Evolutionary conservation across 2,113 vertebrate genomes (phyloP).

Genomic region (Neogobius melanostomus): DNA sequence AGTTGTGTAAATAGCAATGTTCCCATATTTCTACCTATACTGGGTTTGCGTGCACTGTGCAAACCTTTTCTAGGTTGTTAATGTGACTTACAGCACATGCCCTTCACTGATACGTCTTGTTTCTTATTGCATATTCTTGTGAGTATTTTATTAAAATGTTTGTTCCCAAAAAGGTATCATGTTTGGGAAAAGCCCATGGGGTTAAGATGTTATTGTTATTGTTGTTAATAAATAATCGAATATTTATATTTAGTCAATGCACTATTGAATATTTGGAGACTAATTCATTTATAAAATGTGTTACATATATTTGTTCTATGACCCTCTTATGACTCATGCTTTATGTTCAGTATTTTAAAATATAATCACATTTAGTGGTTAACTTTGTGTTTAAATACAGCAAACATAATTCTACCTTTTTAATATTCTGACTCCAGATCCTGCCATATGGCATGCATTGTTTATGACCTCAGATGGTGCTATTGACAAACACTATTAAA

Average conservation of each 20-base stretch:
- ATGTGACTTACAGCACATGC: background rate
- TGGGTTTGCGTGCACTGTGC: no score
- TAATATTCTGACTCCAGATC: background rate
- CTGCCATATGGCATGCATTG: slow-evolving; percentile 11
- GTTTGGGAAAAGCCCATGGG: background rate
- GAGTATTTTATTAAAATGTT: background rate
- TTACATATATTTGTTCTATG: no score
- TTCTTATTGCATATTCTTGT: background rate
- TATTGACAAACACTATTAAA: slow-evolving; percentile 9
- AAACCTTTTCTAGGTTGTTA: background rate
- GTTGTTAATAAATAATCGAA: no score
- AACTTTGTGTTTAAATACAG: background rate
- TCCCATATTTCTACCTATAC: no score
- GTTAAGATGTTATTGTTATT: no score
- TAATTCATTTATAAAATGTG: no score
- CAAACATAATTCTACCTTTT: background rate
- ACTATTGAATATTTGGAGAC: no score
- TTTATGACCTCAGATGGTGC: slow-evolving; percentile 12
- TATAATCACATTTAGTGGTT: no score
- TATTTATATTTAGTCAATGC: no score
- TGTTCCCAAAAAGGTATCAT: background rate
- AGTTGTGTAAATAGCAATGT: no score
- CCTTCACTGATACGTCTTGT: background rate
- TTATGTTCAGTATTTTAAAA: no score
- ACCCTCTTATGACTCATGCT: no score